Evolutionary conservation across 1,140 invertebrate species (phyloP).

Genomic region (Luehdorfia chinensis): DNA sequence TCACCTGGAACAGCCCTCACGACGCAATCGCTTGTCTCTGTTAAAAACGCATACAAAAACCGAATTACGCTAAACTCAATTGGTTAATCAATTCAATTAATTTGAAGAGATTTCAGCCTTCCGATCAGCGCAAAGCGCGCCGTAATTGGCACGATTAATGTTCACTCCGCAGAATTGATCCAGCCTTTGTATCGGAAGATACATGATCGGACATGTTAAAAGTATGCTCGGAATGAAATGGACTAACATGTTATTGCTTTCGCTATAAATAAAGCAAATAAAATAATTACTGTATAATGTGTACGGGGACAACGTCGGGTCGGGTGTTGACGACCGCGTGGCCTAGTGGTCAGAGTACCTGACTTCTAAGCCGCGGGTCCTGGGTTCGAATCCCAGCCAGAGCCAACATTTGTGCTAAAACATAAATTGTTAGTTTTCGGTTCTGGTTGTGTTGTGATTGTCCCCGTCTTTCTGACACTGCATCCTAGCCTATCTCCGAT

Average conservation of each 20-base stretch:
- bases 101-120: constrained; percentile 58
- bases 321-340: too few relatives aligned
- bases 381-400: too few relatives aligned
- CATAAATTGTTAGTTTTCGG: too few relatives aligned
- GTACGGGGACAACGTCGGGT: too few relatives aligned
- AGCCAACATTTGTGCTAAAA: too few relatives aligned
- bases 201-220: constrained; percentile 49
- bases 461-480: too few relatives aligned
- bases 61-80: constrained; percentile 56
- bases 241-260: constrained; percentile 13
- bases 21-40: constrained; percentile 25
- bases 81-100: constrained; percentile 70
- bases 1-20: background rate
- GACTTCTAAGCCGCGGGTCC: too few relatives aligned
- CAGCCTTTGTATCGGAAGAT: constrained; percentile 51
- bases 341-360: too few relatives aligned
- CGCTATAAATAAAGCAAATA: too few relatives aligned
- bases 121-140: constrained; percentile 34
- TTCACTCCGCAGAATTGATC: constrained; percentile 45
- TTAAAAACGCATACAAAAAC: constrained; percentile 44
- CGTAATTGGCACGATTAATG: constrained; percentile 69
- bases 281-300: too few relatives aligned
- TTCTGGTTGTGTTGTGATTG: too few relatives aligned
- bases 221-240: constrained; percentile 48
- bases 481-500: too few relatives aligned